These are phyloP conservation scores for Umimayanthus chanpuru DNA, from an alignment of 92 coral and sea anemone genomes.

Conservation along the genomic window DNA sequence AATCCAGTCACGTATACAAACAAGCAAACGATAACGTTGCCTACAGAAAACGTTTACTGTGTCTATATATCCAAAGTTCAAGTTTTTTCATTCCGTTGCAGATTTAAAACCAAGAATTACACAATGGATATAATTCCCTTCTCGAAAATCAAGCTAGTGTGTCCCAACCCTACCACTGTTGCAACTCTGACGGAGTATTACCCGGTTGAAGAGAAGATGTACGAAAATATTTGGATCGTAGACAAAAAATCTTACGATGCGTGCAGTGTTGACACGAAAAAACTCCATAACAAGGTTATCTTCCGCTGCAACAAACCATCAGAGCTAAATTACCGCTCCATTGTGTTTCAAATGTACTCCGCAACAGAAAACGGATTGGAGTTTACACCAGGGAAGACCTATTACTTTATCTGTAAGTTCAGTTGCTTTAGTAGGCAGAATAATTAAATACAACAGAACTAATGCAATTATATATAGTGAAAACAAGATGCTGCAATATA, in stretches of 20 bases:
- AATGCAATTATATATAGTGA: neutral
- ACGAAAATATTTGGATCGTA: slow-evolving; percentile 26
- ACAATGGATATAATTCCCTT: neutral
- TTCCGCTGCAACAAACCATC: slow-evolving; percentile 1
- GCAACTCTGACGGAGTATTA: neutral
- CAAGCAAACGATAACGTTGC: no score
- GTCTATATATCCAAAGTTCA: neutral
- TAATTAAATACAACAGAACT: neutral
- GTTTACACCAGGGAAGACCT: slow-evolving; percentile 1
- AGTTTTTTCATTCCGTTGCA: neutral
- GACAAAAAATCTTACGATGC: slow-evolving; percentile 23
- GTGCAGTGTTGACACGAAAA: neutral
- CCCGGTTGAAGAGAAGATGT: slow-evolving; percentile 9
- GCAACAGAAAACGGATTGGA: slow-evolving; percentile 5
- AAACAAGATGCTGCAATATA: neutral
- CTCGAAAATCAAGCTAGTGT: slow-evolving; percentile 10
- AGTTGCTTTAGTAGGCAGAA: no score
- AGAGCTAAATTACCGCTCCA: neutral
- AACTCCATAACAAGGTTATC: neutral
- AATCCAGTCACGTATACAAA: no score
- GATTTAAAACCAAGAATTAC: slow-evolving; percentile 12
- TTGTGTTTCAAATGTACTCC: slow-evolving; percentile 14
- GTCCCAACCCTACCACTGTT: slow-evolving; percentile 5
- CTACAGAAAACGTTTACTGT: no score
- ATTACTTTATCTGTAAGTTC: slow-evolving; percentile 16